These are phyloP conservation scores for Spea bombifrons DNA, from an alignment of 2,113 vertebrate genomes.

Conservation along the genomic window DNA sequence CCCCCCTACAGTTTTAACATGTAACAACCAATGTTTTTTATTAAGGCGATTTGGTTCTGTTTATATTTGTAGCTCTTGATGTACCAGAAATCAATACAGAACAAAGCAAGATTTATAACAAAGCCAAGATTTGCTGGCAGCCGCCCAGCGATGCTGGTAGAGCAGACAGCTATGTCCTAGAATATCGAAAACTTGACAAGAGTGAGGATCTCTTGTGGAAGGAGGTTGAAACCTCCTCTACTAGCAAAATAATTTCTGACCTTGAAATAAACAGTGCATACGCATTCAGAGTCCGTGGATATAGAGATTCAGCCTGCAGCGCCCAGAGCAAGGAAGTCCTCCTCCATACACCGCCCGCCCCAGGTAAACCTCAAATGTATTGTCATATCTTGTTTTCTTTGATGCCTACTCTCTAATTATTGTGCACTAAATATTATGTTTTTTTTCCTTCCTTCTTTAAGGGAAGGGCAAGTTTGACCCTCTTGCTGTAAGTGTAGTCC, in stretches of 20 bases:
- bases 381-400: no score
- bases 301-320: conserved; percentile 78
- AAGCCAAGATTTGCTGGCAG: conserved; percentile 82
- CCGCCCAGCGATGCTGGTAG: conserved; percentile 73
- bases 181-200: conserved; percentile 75
- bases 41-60: background rate
- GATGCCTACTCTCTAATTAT: no score
- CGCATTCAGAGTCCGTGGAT: conserved; percentile 81
- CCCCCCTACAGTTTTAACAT: background rate
- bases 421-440: no score
- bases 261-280: conserved; percentile 77
- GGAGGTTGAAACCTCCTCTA: conserved; percentile 69
- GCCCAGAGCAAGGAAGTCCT: conserved; percentile 82
- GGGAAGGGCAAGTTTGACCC: no score
- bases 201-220: conserved; percentile 75
- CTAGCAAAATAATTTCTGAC: conserved; percentile 72
- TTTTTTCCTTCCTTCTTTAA: no score
- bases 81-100: conserved; percentile 85
- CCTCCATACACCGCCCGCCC: conserved; percentile 84
- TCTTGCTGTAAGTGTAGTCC: no score
- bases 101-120: conserved; percentile 81
- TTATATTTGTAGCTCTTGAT: conserved; percentile 73
- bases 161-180: conserved; percentile 81
- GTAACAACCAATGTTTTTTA: no score
- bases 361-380: conserved; percentile 66